Conservation (phyloP, 2,113 vertebrate species). For the Mustelus asterias region DNA sequence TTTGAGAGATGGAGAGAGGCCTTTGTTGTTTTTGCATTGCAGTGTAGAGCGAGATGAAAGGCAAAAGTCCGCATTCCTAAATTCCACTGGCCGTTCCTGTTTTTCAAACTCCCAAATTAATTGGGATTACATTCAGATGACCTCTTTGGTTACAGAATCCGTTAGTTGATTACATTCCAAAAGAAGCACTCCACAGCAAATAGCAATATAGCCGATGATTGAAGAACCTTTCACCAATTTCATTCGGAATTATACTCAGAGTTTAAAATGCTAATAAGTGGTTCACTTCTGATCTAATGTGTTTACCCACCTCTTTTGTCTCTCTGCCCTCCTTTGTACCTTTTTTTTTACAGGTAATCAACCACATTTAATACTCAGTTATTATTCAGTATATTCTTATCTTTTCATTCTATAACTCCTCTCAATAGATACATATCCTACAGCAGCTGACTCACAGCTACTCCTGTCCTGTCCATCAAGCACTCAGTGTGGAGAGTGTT, state of each 20-base stretch:
- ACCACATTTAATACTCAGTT: neutral
- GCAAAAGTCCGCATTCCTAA: conserved; percentile 24
- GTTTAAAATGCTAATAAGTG: neutral
- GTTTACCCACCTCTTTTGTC: neutral
- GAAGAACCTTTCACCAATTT: neutral
- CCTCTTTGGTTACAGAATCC: conserved; percentile 32
- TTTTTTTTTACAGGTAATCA: neutral
- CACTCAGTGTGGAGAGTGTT: neutral
- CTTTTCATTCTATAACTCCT: neutral
- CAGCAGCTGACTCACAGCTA: neutral
- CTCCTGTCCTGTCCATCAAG: neutral
- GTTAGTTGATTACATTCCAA: neutral
- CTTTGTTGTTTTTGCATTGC: conserved; percentile 59
- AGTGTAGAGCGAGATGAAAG: conserved; percentile 51
- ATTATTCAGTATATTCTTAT: too few species aligned
- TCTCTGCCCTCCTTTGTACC: neutral
- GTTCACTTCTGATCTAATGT: neutral
- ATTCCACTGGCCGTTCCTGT: conserved; percentile 39
- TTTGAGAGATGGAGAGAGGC: conserved; percentile 49
- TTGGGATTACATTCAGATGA: conserved; percentile 18
- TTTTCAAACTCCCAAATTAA: neutral
- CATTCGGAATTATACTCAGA: neutral
- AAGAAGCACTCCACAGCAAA: neutral
- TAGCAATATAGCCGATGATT: neutral
- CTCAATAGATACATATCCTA: neutral